Conservation (phyloP, 1,140 invertebrate genomes). For the Ridgeia piscesae region DNA sequence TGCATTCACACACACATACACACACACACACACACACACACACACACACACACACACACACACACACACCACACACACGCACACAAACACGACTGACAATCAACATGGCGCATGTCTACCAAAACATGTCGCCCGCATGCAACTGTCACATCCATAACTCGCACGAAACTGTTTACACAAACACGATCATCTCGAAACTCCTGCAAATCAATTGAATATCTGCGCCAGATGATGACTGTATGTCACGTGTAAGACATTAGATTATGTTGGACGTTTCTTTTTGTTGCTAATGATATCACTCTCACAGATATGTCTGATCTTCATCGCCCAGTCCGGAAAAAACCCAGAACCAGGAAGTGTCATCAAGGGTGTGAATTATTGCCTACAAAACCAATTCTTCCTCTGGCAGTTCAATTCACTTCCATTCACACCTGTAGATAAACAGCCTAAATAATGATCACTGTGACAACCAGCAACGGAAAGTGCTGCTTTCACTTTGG, state of each 20-base stretch:
- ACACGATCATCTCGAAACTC: neutral
- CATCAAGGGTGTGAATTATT: neutral
- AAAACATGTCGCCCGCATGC: neutral
- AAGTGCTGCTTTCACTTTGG: neutral
- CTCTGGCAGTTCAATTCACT: neutral
- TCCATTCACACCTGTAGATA: neutral
- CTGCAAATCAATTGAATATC: neutral
- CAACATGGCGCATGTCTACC: neutral
- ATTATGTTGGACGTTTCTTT: neutral
- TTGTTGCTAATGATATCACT: neutral
- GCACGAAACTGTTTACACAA: neutral
- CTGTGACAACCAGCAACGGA: neutral
- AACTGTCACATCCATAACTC: neutral
- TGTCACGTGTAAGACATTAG: neutral
- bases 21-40: too few relatives aligned
- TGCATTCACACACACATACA: neutral
- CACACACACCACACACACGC: too few relatives aligned
- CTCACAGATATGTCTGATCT: neutral
- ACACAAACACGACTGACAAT: neutral
- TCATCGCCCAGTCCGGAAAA: neutral
- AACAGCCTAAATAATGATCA: slow-evolving; percentile 6
- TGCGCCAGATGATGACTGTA: neutral
- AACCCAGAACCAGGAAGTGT: neutral
- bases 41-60: too few relatives aligned
- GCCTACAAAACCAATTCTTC: neutral